These are phyloP conservation scores for Anoura caudifer DNA, from an alignment of 2,113 vertebrate genomes.

Conservation along the genomic window DNA sequence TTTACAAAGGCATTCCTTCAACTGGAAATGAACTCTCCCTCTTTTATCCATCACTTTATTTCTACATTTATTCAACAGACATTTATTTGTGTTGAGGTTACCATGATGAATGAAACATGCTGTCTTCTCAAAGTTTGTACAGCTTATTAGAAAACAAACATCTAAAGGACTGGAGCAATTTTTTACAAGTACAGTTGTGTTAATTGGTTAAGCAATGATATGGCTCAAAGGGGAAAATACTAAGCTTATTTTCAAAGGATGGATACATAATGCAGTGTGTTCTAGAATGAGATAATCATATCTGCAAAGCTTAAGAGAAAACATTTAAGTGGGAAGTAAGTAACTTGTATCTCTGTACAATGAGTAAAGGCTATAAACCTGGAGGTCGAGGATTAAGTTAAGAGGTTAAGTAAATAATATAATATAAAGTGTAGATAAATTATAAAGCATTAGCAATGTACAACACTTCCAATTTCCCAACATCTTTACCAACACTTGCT, in stretches of 20 bases:
- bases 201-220: neutral
- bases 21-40: neutral
- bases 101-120: neutral
- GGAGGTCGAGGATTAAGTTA: neutral
- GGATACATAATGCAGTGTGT: neutral
- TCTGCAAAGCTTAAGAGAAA: neutral
- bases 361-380: neutral
- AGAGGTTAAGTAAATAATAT: neutral
- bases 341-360: neutral
- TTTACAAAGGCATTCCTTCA: neutral
- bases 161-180: neutral
- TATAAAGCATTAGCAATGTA: neutral
- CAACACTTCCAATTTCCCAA: neutral
- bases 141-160: neutral
- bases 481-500: neutral
- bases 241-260: neutral
- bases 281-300: neutral
- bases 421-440: neutral
- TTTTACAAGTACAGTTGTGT: neutral
- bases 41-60: neutral
- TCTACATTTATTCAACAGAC: neutral
- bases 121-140: neutral
- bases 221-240: neutral
- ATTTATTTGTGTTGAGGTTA: neutral
- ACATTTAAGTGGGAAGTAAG: neutral